Percentiles rank a stretch among this genome's conserved stretches.
phyloP scores from a whole-genome alignment of 2,888 invertebrate species.

The Apotomis betuletana region DNA sequence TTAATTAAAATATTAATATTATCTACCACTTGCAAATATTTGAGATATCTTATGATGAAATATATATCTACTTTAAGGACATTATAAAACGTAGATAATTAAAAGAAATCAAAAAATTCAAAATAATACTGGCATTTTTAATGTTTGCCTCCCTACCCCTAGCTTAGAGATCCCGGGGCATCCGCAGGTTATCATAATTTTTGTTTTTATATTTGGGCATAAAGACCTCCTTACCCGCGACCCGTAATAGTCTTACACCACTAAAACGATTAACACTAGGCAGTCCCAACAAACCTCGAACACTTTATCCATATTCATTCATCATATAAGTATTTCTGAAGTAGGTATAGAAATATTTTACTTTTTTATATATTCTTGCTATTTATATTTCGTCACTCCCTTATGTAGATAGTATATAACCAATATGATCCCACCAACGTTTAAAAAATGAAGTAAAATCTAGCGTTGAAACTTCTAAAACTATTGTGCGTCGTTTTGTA shows the following conservation, averaged over 20 bases:
- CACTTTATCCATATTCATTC: slow-evolving; percentile 50
- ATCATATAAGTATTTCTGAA: neutral
- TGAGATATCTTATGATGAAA: slow-evolving; percentile 84
- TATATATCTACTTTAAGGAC: slow-evolving; percentile 85
- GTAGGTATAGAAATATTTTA: neutral
- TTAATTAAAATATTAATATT: slow-evolving; percentile 83
- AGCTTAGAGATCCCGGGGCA: slow-evolving; percentile 48
- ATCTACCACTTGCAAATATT: slow-evolving; percentile 81
- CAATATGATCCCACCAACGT: neutral
- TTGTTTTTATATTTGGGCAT: slow-evolving; percentile 72
- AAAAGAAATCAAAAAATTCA: slow-evolving; percentile 84
- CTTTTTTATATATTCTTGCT: neutral
- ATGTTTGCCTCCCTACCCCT: slow-evolving; percentile 66
- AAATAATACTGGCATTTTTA: slow-evolving; percentile 82
- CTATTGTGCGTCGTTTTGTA: too few species aligned
- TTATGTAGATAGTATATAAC: neutral
- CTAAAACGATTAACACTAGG: slow-evolving; percentile 49
- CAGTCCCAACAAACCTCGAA: slow-evolving; percentile 49
- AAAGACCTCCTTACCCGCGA: slow-evolving; percentile 44
- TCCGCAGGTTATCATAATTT: slow-evolving; percentile 73
- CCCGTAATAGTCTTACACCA: slow-evolving; percentile 72
- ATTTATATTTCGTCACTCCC: neutral
- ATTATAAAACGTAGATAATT: slow-evolving; percentile 85
- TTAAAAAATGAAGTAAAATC: neutral
- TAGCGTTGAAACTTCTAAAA: too few species aligned